Base-by-base conservation (phyloP, 2,888 invertebrate species). In the Tholera decimalis region DNA sequence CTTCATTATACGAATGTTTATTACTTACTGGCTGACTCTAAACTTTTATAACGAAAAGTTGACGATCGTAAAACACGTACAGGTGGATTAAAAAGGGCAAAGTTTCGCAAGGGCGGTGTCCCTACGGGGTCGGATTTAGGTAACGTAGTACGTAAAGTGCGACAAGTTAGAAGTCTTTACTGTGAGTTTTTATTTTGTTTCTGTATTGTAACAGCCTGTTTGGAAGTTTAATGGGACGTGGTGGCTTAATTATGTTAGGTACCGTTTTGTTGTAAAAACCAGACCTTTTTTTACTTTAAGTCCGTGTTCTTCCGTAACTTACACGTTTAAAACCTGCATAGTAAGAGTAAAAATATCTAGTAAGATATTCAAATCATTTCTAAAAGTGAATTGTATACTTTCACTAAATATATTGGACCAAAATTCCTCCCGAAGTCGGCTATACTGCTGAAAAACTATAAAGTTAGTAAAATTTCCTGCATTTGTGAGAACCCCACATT, bases 31-130 rank as follows among this genome's bases (percentile, higher is more conserved):
- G 78, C 66, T 50, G 55, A 49, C 61, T 50, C 37, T 49, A 89
- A 93, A 93, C 87, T 93, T 93, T 92, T 92, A 89, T 87, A 89
- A 72, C 88, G 88, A 79, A 87, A 93, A 93, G 90, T 93, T 92
- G 88, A 91, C 87, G 89, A 85, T 91, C 93, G 86, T 94, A 92
- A 93, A 94, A 93, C 91, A 89, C 86, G 92, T 89, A 87, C 90
- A 89, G 91, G 89, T 90, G 92, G 93, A 93, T 93, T 93, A 93
- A 92, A 93, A 89, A 89, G 89, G 85, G 79, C 83, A 77, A 87
- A 83, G 81, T 83, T 88, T 82, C 67, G 77, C 79, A 81, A 81
- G 71, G 56, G 71, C 73, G 63, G 73, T 67, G 69, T 65, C 70
- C 59, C 72, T 58, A 64, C 56, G 75, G 72, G 70, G 73, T 65